Conservation (phyloP, 2,888 invertebrate genomes). For the Eristalinus aeneus region DNA sequence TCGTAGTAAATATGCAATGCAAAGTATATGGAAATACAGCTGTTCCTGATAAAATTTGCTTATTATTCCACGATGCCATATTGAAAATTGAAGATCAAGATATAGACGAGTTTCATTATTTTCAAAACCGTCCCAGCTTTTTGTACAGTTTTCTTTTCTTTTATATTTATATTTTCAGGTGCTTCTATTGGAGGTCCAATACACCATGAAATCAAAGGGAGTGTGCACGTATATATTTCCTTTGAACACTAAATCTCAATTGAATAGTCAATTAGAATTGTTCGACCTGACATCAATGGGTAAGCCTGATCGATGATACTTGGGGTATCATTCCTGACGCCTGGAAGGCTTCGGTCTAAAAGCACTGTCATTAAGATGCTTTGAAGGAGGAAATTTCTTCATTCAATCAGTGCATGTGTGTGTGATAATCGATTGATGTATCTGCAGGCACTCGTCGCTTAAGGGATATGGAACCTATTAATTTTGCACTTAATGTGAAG, state of each 20-base stretch:
- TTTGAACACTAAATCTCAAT: neutral
- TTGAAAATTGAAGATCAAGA: too few species aligned
- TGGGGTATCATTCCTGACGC: neutral
- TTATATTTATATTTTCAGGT: too few species aligned
- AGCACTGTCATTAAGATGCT: neutral
- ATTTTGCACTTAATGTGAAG: neutral
- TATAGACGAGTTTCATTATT: too few species aligned
- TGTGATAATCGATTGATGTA: neutral
- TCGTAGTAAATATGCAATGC: too few species aligned
- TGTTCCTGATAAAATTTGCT: too few species aligned
- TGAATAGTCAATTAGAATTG: neutral
- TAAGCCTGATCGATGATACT: neutral
- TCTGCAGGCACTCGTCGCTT: neutral
- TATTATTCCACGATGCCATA: too few species aligned
- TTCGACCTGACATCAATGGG: neutral
- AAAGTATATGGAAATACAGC: too few species aligned
- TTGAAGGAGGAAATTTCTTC: neutral
- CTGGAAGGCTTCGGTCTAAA: neutral
- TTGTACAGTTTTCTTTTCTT: too few species aligned
- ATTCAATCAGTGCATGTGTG: neutral
- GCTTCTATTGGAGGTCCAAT: too few species aligned
- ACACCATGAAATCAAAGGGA: neutral
- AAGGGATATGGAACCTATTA: neutral
- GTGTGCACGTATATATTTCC: neutral
- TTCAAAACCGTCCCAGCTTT: too few species aligned